Conservation (phyloP, 1,140 invertebrate species). For the Nasonia longicornis region DNA sequence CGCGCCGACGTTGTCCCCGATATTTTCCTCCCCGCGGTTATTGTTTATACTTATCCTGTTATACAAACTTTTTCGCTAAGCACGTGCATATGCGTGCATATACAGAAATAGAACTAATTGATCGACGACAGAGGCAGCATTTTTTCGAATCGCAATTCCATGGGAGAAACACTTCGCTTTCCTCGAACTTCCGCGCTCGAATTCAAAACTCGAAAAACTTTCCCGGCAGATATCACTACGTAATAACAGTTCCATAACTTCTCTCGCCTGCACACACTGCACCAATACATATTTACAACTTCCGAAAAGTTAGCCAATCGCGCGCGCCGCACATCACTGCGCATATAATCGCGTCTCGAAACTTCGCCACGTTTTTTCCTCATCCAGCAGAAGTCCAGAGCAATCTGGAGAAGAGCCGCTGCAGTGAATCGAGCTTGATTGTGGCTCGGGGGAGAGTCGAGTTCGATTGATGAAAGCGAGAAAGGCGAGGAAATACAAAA, state of each 20-base stretch:
- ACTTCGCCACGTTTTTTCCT: neutral
- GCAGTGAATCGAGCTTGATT: neutral
- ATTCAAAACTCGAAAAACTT: slow-evolving; percentile 24
- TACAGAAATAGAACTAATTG: neutral
- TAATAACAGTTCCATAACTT: slow-evolving; percentile 1
- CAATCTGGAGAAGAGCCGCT: too few species aligned
- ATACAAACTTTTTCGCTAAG: too few species aligned
- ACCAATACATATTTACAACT: slow-evolving; percentile 27
- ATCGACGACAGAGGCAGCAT: neutral
- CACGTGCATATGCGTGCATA: too few species aligned
- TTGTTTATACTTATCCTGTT: too few species aligned
- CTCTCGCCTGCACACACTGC: neutral
- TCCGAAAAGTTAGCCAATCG: slow-evolving; percentile 9
- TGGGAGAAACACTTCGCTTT: neutral
- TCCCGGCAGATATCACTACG: neutral
- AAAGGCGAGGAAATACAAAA: neutral
- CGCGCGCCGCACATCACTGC: neutral
- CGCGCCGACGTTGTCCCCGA: too few species aligned
- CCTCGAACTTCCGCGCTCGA: neutral
- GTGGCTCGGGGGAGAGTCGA: neutral
- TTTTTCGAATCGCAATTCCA: neutral
- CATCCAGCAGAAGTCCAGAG: too few species aligned
- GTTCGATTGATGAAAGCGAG: slow-evolving; percentile 13
- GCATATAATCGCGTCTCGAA: slow-evolving; percentile 2
- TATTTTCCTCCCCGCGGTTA: too few species aligned